phyloP scores from a whole-genome alignment of 2,797 vertebrate genomes.

The Cirrhinus molitorella region DNA sequence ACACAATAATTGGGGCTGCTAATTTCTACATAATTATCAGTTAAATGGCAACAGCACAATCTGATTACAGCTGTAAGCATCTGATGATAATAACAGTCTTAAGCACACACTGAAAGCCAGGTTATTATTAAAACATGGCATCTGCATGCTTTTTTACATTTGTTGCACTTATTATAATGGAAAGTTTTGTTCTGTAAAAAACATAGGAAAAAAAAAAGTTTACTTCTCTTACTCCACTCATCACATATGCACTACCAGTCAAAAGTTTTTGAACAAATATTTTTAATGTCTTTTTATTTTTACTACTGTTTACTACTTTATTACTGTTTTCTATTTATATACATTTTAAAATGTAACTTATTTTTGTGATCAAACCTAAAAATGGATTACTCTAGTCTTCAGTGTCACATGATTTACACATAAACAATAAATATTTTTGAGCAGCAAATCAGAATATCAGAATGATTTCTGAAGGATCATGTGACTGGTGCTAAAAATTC shows the following conservation, averaged over 20 bases:
- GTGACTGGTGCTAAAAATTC: no score
- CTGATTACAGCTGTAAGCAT: neutral
- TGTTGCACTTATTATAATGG: neutral
- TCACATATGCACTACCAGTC: no score
- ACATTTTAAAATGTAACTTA: no score
- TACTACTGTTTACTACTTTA: no score
- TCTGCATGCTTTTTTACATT: neutral
- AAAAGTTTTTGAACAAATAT: neutral
- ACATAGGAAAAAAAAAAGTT: accelerated
- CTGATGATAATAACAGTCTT: neutral
- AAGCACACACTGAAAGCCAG: neutral
- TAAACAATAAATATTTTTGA: no score
- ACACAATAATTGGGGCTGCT: neutral
- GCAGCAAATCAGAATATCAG: no score
- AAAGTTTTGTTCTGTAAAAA: neutral
- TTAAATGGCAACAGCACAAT: neutral
- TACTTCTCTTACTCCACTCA: neutral
- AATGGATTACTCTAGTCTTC: no score
- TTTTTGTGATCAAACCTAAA: no score
- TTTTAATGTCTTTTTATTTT: no score
- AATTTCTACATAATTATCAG: neutral
- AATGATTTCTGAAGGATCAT: no score
- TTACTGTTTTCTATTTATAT: no score
- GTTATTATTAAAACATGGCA: neutral
- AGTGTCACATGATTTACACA: no score